A percentile compares a stretch with the other conserved stretches of the same genome.
Evolutionary conservation across 2,797 vertebrate genomes (phyloP).

Genomic region (Myotis findleyi): DNA sequence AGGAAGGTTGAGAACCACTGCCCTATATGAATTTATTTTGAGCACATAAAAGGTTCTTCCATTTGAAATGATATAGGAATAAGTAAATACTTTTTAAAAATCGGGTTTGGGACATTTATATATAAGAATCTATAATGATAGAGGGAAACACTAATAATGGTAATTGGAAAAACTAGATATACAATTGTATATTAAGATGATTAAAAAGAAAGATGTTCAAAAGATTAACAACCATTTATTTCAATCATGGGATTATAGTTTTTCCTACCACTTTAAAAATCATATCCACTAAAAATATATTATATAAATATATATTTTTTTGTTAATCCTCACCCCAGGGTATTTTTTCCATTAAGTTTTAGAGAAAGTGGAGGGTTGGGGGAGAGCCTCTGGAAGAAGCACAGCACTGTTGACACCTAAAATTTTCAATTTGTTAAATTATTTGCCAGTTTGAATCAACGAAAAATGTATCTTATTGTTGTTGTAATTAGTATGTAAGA

Average conservation of each 20-base stretch:
- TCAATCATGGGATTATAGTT: neutral
- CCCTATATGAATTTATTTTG: neutral
- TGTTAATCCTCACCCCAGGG: too few relatives aligned
- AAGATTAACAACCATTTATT: neutral
- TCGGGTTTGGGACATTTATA: neutral
- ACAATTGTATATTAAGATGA: neutral
- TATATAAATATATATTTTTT: neutral
- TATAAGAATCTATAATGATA: slow-evolving; percentile 2
- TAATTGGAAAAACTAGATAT: neutral
- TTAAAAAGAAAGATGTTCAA: slow-evolving; percentile 26
- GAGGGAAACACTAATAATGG: neutral
- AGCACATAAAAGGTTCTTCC: slow-evolving; percentile 14
- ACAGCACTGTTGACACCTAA: neutral
- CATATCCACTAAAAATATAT: neutral
- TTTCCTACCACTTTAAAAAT: neutral
- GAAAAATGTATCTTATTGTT: neutral
- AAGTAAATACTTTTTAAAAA: slow-evolving; percentile 2
- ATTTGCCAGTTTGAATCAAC: neutral
- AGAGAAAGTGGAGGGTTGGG: too few relatives aligned
- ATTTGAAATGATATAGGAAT: slow-evolving; percentile 21
- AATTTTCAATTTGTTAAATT: slow-evolving; percentile 48
- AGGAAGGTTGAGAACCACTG: too few relatives aligned
- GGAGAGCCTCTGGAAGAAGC: too few relatives aligned
- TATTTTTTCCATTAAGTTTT: too few relatives aligned
- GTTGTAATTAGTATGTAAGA: neutral